Percentiles rank a stretch among this genome's conserved stretches.
Conservation (phyloP, 2,113 vertebrate genomes). For the Cochlearius cochlearius region DNA sequence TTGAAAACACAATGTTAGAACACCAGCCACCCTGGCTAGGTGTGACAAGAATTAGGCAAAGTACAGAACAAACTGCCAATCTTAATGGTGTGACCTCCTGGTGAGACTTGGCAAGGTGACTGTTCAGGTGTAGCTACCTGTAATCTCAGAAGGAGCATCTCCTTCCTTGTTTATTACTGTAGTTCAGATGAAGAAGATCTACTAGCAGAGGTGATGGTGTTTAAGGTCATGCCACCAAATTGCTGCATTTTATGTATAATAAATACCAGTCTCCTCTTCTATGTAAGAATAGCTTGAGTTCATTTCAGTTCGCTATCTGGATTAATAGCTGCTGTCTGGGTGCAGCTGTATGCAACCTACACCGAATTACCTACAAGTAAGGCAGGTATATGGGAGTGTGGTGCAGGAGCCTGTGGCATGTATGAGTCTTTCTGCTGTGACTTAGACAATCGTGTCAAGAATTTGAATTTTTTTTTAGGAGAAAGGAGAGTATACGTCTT, state of each 20-base stretch:
- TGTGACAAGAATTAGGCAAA: not conserved
- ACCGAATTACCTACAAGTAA: not conserved
- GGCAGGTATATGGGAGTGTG: not conserved
- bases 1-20: not conserved
- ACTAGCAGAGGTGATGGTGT: not conserved
- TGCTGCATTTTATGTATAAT: not conserved
- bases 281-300: not conserved
- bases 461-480: not conserved
- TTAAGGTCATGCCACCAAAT: not conserved
- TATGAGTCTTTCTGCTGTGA: not conserved
- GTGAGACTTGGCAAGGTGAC: not conserved
- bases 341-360: not conserved
- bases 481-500: not conserved
- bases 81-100: not conserved
- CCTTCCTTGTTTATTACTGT: not conserved
- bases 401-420: not conserved
- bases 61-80: not conserved
- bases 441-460: not conserved
- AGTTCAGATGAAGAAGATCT: not conserved
- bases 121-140: not conserved
- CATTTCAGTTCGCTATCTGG: not conserved
- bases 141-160: not conserved
- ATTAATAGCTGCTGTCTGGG: not conserved
- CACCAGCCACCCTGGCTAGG: not conserved
- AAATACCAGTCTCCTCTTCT: not conserved